Conservation (phyloP, 1,140 invertebrate species). For the Planococcus citri region DNA sequence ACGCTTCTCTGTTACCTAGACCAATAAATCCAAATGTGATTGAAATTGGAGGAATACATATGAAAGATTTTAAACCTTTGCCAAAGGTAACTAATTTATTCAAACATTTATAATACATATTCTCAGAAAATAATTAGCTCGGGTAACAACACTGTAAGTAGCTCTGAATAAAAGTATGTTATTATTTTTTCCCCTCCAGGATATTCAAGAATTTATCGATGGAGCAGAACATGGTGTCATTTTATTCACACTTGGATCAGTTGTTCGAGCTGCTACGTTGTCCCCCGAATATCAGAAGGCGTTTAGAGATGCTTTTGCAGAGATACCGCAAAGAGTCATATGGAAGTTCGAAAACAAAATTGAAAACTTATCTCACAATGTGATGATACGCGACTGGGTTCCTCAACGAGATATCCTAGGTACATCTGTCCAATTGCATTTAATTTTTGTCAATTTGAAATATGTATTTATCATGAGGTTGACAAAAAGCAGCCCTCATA, state of each 20-base stretch:
- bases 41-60: constrained; percentile 53
- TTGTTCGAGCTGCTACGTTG: constrained; percentile 25
- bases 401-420: constrained; percentile 46
- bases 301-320: constrained; percentile 29
- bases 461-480: not conserved
- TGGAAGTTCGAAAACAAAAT: constrained; percentile 43
- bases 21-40: constrained; percentile 46
- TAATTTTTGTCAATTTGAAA: too few species aligned
- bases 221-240: constrained; percentile 35
- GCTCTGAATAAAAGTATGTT: too few species aligned
- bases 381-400: constrained; percentile 45
- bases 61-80: constrained; percentile 40
- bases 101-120: too few species aligned
- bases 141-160: too few species aligned
- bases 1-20: constrained; percentile 30
- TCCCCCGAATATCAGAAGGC: constrained; percentile 25
- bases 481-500: too few species aligned
- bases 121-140: too few species aligned
- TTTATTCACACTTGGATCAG: constrained; percentile 31
- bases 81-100: constrained; percentile 35
- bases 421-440: not conserved
- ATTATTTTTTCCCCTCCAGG: too few species aligned
- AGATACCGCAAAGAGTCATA: constrained; percentile 38
- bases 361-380: constrained; percentile 41
- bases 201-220: constrained; percentile 45